These are phyloP conservation scores for Daubentonia madagascariensis DNA, from an alignment of 2,113 vertebrate species.

Conservation along the genomic window DNA sequence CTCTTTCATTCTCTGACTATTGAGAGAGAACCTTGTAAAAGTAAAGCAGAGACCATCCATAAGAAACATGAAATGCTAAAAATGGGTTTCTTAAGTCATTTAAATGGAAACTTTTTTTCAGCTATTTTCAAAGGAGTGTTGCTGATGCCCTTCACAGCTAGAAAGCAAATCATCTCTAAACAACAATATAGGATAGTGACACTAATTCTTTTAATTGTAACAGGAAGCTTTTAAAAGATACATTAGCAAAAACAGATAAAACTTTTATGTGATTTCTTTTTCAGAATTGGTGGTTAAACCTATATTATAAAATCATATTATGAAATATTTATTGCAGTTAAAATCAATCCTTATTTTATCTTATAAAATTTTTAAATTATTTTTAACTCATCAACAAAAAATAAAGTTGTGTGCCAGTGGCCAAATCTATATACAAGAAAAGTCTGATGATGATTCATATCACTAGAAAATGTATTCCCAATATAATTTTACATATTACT, in stretches of 20 bases:
- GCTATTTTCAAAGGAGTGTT: neutral
- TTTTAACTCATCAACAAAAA: constrained; percentile 30
- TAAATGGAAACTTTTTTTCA: neutral
- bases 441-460: neutral
- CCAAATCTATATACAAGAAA: neutral
- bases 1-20: neutral
- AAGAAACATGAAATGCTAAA: neutral
- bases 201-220: neutral
- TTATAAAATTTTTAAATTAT: constrained; percentile 21
- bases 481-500: neutral
- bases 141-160: neutral
- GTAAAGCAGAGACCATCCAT: neutral
- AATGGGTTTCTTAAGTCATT: neutral
- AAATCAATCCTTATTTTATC: neutral
- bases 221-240: neutral
- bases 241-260: constrained; percentile 22
- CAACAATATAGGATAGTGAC: neutral
- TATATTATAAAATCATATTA: constrained; percentile 20
- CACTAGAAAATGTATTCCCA: neutral
- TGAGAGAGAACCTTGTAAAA: neutral
- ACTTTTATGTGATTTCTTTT: constrained; percentile 1
- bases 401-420: neutral
- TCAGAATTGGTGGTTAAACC: constrained; percentile 16
- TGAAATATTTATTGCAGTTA: constrained; percentile 25
- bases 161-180: neutral